A percentile compares a stretch with the other conserved stretches of the same genome.
These are phyloP conservation scores for Venusia cambrica DNA, from an alignment of 2,888 invertebrate species.

Conservation along the genomic window DNA sequence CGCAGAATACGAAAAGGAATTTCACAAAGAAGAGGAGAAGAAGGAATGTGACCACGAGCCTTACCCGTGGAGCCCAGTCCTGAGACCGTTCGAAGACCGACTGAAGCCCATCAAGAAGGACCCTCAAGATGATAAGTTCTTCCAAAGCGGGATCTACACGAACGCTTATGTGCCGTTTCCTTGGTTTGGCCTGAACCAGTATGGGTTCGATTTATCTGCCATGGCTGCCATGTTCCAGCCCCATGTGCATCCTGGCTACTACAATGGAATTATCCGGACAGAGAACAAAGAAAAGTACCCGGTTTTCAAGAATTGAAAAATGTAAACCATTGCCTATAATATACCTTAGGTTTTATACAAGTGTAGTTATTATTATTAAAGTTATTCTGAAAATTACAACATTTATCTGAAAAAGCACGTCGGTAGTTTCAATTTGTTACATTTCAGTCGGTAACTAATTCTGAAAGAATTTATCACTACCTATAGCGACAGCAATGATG, in stretches of 20 bases:
- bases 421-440: too few relatives aligned
- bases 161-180: conserved; percentile 28
- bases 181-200: conserved; percentile 43
- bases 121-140: conserved; percentile 45
- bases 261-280: conserved; percentile 38
- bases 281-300: conserved; percentile 40
- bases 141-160: conserved; percentile 29
- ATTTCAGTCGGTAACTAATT: too few relatives aligned
- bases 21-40: conserved; percentile 14
- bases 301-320: conserved; percentile 26
- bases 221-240: conserved; percentile 13
- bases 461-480: too few relatives aligned
- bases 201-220: conserved; percentile 29
- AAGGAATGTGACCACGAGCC: conserved; percentile 24
- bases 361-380: conserved; percentile 1
- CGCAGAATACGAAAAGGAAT: conserved; percentile 4
- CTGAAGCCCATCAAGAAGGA: conserved; percentile 44
- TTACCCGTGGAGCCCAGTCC: conserved; percentile 41
- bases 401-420: too few relatives aligned
- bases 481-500: too few relatives aligned
- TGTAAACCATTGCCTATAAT: too few relatives aligned
- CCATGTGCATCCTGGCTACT: conserved; percentile 23
- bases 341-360: neutral
- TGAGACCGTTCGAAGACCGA: conserved; percentile 37
- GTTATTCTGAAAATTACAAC: too few relatives aligned